phyloP scores from a whole-genome alignment of 2,888 invertebrate genomes.

The Tachystola acroxantha region DNA sequence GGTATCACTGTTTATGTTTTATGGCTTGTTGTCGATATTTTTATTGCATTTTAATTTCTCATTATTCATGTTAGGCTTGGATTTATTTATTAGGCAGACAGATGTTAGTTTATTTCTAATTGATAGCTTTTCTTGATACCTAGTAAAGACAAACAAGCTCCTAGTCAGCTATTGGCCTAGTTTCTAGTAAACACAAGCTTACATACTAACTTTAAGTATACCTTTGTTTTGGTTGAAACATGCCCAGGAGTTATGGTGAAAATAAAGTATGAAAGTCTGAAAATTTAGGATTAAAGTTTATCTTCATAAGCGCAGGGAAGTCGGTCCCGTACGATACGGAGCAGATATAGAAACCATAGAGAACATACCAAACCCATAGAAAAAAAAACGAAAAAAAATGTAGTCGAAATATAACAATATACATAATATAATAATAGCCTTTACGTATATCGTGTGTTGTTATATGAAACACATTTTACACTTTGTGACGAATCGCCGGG shows the following conservation, averaged over 20 bases:
- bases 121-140: not conserved
- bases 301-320: no score
- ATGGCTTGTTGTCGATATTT: constrained; percentile 14
- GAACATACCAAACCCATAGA: no score
- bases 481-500: constrained; percentile 53
- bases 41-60: constrained; percentile 21
- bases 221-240: no score
- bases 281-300: no score
- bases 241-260: no score
- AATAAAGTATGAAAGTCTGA: no score
- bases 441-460: constrained; percentile 40
- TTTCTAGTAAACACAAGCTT: no score
- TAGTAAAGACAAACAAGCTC: not conserved
- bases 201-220: no score
- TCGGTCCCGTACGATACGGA: no score
- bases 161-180: no score
- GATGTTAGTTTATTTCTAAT: not conserved
- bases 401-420: constrained; percentile 6
- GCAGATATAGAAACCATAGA: no score
- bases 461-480: constrained; percentile 64
- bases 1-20: constrained; percentile 14
- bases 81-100: not conserved
- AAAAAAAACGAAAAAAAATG: constrained; percentile 1
- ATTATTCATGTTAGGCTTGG: constrained; percentile 2
- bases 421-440: constrained; percentile 29